A percentile compares a stretch with the other conserved stretches of the same genome.
Evolutionary conservation across 92 coral and sea anemone species (phyloP).

Genomic region (Parazoanthus darwini): DNA sequence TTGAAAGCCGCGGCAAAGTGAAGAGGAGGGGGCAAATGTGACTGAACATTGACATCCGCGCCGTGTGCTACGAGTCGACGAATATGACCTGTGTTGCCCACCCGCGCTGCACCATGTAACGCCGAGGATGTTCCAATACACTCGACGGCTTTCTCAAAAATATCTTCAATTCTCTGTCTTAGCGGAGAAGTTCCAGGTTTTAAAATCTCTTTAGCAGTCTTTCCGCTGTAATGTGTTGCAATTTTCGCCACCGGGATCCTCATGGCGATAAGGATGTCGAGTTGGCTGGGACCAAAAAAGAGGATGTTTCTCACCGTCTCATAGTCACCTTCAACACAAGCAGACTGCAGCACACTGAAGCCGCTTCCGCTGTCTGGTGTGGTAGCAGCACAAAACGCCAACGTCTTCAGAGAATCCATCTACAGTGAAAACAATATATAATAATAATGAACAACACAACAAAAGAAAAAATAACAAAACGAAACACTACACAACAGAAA

Average conservation of each 20-base stretch:
- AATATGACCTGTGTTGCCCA: not conserved
- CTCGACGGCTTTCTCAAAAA: not conserved
- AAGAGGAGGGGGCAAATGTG: not conserved
- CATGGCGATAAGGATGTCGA: not conserved
- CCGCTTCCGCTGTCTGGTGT: not conserved
- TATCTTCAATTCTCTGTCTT: not conserved
- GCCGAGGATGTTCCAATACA: not conserved
- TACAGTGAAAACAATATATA: not conserved
- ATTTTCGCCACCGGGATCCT: not conserved
- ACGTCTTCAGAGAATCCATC: conserved; percentile 2
- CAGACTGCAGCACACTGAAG: conserved; percentile 13
- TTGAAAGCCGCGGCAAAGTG: not conserved
- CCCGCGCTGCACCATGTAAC: not conserved
- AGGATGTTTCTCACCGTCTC: not conserved
- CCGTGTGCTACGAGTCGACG: not conserved
- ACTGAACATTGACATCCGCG: not conserved
- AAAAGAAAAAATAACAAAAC: too few species aligned
- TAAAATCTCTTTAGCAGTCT: not conserved
- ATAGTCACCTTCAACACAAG: not conserved
- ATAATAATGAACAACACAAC: too few species aligned
- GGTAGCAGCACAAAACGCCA: conserved; percentile 4
- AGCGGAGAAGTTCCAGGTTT: not conserved
- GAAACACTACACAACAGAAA: too few species aligned
- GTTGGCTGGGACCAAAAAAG: not conserved
- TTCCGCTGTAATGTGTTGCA: not conserved